Percentiles rank a stretch among this genome's conserved stretches.
Conservation (phyloP, 2,113 vertebrate genomes). For the Sorex araneus region DNA sequence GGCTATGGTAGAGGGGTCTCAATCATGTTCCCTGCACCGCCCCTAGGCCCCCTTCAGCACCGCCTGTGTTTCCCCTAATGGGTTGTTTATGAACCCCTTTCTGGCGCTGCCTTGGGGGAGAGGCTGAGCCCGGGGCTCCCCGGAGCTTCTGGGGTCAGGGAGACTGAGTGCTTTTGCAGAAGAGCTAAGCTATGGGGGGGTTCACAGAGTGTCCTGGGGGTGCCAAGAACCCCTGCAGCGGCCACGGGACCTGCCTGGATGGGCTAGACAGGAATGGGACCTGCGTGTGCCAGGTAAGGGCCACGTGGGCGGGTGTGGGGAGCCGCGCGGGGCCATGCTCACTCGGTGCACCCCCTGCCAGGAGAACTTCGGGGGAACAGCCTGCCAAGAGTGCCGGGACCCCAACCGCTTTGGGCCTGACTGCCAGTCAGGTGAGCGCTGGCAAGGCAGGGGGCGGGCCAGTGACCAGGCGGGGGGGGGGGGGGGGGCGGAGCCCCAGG, state of each 20-base stretch:
- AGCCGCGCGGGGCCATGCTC: background rate
- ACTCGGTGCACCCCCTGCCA: background rate
- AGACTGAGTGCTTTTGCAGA: background rate
- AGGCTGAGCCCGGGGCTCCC: background rate
- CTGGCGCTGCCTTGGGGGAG: background rate
- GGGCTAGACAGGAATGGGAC: constrained; percentile 93
- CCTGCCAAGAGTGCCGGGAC: constrained; percentile 94
- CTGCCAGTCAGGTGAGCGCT: constrained; percentile 92
- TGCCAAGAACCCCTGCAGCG: constrained; percentile 90
- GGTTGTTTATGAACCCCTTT: background rate
- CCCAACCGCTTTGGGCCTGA: constrained; percentile 89
- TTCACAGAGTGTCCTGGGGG: constrained; percentile 94
- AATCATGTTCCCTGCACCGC: background rate
- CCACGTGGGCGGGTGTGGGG: accelerated
- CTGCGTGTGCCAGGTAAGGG: constrained; percentile 94
- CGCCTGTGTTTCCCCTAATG: background rate
- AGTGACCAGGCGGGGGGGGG: background rate
- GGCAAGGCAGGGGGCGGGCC: background rate
- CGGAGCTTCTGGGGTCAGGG: background rate
- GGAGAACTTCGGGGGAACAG: constrained; percentile 93
- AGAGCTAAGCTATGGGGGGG: constrained; percentile 44
- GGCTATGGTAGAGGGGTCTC: background rate
- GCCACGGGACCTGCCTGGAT: constrained; percentile 93
- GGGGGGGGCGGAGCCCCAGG: background rate
- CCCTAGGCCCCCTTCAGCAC: background rate